Percentiles rank a stretch among this genome's conserved stretches.
phyloP scores from a whole-genome alignment of 2,113 vertebrate species.

The Micromys minutus region DNA sequence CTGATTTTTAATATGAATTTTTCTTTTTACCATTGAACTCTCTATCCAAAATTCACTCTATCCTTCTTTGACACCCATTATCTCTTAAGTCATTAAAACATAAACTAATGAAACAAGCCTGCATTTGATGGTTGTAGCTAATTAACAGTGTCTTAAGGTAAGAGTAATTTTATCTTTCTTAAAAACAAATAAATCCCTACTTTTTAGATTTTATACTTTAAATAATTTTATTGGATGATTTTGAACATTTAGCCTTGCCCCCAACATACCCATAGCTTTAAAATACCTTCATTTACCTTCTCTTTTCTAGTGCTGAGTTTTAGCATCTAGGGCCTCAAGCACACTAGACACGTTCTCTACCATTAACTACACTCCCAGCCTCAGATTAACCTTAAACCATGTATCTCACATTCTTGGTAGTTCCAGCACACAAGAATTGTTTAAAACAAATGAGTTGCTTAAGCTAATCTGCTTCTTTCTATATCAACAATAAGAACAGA shows the following conservation, averaged over 20 bases:
- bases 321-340: not conserved
- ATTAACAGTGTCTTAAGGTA: slow-evolving; percentile 1
- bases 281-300: not conserved
- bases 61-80: not conserved
- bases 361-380: not conserved
- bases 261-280: not conserved
- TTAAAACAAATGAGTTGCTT: not conserved
- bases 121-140: not conserved
- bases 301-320: not conserved
- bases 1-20: too few species aligned
- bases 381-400: not conserved
- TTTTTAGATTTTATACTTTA: slow-evolving; percentile 7
- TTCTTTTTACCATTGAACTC: too few species aligned
- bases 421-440: not conserved
- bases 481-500: not conserved
- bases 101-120: not conserved
- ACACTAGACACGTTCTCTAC: not conserved
- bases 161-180: slow-evolving; percentile 38
- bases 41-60: not conserved
- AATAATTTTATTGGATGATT: not conserved
- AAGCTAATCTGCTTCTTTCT: not conserved
- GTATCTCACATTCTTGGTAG: not conserved
- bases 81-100: not conserved
- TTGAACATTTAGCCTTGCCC: not conserved
- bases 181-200: slow-evolving; percentile 4